Evolutionary conservation across 2,888 invertebrate genomes (phyloP).

Genomic region (Drosophila imparisetae): DNA sequence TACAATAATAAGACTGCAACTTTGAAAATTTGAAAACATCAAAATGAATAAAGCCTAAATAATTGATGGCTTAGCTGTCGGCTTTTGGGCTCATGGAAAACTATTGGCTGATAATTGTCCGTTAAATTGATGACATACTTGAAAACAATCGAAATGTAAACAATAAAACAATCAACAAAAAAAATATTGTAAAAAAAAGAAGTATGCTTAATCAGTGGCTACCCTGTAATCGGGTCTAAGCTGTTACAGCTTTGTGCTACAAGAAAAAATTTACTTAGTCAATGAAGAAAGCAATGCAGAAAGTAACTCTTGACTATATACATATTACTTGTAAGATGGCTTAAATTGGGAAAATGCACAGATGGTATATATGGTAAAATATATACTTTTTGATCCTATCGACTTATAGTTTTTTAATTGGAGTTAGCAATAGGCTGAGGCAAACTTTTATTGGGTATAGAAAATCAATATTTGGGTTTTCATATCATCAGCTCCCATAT

Average conservation of each 20-base stretch:
- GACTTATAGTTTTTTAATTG: not conserved
- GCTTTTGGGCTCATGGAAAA: conserved; percentile 43
- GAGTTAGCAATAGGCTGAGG: not conserved
- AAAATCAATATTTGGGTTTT: not conserved
- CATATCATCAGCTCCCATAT: not conserved
- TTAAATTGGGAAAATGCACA: not conserved
- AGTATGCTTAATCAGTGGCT: not conserved
- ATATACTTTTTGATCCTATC: not conserved
- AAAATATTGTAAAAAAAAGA: not conserved
- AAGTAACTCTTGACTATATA: not conserved
- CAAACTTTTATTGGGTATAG: not conserved
- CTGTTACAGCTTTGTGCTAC: not conserved
- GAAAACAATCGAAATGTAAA: conserved; percentile 2
- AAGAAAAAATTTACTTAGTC: not conserved
- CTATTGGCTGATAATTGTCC: conserved; percentile 20
- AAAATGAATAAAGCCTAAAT: conserved; percentile 26
- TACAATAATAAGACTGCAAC: conserved; percentile 11
- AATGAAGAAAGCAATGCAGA: not conserved
- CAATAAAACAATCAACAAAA: not conserved
- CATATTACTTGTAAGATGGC: not conserved
- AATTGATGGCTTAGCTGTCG: conserved; percentile 30
- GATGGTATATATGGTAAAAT: not conserved
- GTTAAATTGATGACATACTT: conserved; percentile 42
- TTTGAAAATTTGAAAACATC: conserved; percentile 29
- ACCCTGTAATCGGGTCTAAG: conserved; percentile 1